Evolutionary conservation across 2,888 invertebrate species (phyloP), one percentile per base, ranked within the genome.

Genomic region (Plemyria rubiginata): DNA sequence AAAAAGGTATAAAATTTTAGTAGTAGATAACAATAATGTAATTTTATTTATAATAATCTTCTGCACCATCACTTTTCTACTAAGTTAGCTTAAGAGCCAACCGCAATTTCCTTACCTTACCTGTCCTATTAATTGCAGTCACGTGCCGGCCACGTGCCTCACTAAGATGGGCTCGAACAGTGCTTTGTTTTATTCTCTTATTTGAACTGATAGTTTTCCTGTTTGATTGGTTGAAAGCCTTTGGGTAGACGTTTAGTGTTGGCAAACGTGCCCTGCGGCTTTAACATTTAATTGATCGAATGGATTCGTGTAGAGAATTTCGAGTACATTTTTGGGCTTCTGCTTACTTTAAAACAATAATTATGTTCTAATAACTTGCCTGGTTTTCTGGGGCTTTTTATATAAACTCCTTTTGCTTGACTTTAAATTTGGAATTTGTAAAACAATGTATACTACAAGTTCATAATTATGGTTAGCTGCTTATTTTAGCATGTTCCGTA

Each of bases 101-200:
- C 70, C 73, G 76, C 75, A 84, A 84, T 86, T 85, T 85, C 78
- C 85, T 80, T 84, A 87, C 86, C 85, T 86, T 45, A 58, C 61
- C 59, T 62, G 73, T 71, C 82, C 83, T 85, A 86, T 87, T 87
- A 86, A 88, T 87, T 86, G 87, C 75, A 81, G 82, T 86, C 87
- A 87, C 87, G 87, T 82, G 78, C 80, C 67, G 66, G 71, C 75
- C 50, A 50, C 79, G 81, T 79, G 81, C 74, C 70, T 80, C 75
- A 70, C 70, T 71, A 71, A 63, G 71, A 69, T 72, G 67, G 70
- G 68, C 67, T 74, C 68, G 63, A 70, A 68, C 72, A 70, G 66
- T 63, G 59, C 70, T 74, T 66, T 68, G 71, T 71, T 77, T 72
- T 74, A 73, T 78, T 76, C 71, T 73, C 74, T 76, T 69, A 62